Conservation (phyloP, 2,888 invertebrate genomes). For the Ophion obscuratus region DNA sequence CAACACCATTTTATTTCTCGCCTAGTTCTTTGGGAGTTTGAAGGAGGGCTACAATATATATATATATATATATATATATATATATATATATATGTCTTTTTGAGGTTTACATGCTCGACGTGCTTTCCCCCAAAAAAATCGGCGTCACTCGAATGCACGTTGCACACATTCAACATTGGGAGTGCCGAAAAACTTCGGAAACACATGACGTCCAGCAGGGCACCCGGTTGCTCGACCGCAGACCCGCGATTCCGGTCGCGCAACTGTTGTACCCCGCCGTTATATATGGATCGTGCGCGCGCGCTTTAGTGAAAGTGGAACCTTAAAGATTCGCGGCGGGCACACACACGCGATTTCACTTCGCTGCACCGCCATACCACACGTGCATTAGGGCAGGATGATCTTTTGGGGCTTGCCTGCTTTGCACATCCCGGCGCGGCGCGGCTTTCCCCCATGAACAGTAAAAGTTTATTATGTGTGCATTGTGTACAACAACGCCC, state of each 20-base stretch:
- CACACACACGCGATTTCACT: constrained; percentile 57
- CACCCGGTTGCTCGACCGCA: constrained; percentile 75
- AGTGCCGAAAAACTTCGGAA: constrained; percentile 71
- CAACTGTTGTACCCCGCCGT: constrained; percentile 72
- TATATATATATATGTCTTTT: background rate
- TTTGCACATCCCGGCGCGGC: constrained; percentile 16
- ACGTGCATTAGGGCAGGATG: constrained; percentile 46
- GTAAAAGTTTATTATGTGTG: background rate
- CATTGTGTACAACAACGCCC: constrained; percentile 20
- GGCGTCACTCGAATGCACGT: constrained; percentile 32
- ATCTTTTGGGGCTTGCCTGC: constrained; percentile 42
- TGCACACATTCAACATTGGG: background rate
- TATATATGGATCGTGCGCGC: constrained; percentile 20
- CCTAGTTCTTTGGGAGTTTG: no score
- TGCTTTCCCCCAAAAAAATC: constrained; percentile 18
- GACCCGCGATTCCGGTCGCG: constrained; percentile 73
- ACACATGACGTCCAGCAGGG: constrained; percentile 76
- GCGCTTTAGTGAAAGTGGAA: constrained; percentile 32
- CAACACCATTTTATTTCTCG: no score
- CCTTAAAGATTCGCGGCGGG: constrained; percentile 59
- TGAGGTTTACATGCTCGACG: background rate
- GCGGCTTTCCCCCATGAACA: background rate
- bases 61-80: background rate
- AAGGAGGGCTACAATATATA: no score
- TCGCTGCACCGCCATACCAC: constrained; percentile 11